Evolutionary conservation across 2,888 invertebrate species (phyloP).

Genomic region (Gnatocerus cornutus): DNA sequence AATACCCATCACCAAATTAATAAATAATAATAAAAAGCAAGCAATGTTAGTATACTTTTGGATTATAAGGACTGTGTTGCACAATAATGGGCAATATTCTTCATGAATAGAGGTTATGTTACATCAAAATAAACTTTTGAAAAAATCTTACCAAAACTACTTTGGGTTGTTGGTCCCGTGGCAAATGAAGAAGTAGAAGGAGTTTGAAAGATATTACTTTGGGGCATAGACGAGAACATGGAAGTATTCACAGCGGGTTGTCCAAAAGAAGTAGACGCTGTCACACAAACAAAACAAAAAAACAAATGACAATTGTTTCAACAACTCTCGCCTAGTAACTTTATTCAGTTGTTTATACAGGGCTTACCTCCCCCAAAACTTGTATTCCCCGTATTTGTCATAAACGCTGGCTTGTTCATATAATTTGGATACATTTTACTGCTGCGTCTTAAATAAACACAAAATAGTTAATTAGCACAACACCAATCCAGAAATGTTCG

Average conservation of each 20-base stretch:
- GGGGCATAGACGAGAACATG: slow-evolving; percentile 75
- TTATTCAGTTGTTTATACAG: background rate
- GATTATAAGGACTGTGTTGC: background rate
- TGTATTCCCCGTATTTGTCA: slow-evolving; percentile 24
- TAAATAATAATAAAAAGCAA: background rate
- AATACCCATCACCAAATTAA: no score
- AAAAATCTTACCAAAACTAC: slow-evolving; percentile 61
- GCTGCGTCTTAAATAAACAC: slow-evolving; percentile 1
- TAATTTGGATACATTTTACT: slow-evolving; percentile 37
- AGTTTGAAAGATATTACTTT: slow-evolving; percentile 77
- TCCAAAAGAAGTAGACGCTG: slow-evolving; percentile 78
- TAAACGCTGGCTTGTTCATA: slow-evolving; percentile 38
- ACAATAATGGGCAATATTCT: slow-evolving; percentile 35
- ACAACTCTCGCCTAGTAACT: background rate
- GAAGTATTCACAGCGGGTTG: slow-evolving; percentile 70
- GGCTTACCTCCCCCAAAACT: slow-evolving; percentile 28
- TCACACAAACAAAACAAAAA: slow-evolving; percentile 8
- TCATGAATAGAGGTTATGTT: slow-evolving; percentile 14
- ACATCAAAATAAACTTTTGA: background rate
- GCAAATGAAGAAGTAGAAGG: slow-evolving; percentile 80
- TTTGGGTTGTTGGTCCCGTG: slow-evolving; percentile 74
- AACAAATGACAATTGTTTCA: background rate
- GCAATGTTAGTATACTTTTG: background rate
- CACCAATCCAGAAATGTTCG: slow-evolving; percentile 3
- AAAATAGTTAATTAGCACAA: slow-evolving; percentile 12